A percentile compares a stretch with the other conserved stretches of the same genome.
These are phyloP conservation scores for Pristionchus entomophagus DNA, from an alignment of 2,888 invertebrate genomes.

Conservation along the genomic window DNA sequence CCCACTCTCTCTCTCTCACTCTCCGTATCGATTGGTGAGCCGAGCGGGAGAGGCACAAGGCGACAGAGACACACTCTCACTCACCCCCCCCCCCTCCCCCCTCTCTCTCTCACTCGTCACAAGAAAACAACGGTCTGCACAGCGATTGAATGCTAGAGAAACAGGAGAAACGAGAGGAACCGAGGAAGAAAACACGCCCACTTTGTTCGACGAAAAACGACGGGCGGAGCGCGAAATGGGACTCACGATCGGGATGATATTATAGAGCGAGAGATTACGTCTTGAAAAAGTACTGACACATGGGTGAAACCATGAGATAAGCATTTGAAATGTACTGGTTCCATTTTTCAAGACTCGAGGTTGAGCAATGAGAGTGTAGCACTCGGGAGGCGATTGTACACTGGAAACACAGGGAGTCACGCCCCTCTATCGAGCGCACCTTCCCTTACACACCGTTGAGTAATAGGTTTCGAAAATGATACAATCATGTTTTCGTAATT, in stretches of 20 bases:
- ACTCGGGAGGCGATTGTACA: no score
- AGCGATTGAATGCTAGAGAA: slow-evolving; percentile 24
- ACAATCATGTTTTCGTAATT: no score
- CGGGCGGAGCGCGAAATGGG: background rate
- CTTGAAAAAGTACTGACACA: slow-evolving; percentile 27
- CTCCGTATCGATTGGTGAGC: slow-evolving; percentile 27
- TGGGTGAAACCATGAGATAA: background rate
- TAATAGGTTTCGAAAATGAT: no score
- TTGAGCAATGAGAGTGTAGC: background rate
- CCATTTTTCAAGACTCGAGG: background rate
- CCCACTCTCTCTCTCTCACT: background rate
- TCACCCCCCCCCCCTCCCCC: background rate
- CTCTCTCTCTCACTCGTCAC: background rate
- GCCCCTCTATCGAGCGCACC: background rate
- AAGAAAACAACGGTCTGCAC: slow-evolving; percentile 38
- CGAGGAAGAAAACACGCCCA: background rate
- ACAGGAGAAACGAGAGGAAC: slow-evolving; percentile 11
- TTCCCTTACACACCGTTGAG: no score
- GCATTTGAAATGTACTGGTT: background rate
- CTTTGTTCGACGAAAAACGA: slow-evolving; percentile 35
- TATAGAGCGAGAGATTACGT: background rate
- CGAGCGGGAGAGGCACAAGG: slow-evolving; percentile 35
- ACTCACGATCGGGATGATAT: background rate
- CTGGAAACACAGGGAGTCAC: background rate
- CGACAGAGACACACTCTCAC: slow-evolving; percentile 36